Conservation (phyloP, 2,888 invertebrate species). For the Drosophila atripex region DNA sequence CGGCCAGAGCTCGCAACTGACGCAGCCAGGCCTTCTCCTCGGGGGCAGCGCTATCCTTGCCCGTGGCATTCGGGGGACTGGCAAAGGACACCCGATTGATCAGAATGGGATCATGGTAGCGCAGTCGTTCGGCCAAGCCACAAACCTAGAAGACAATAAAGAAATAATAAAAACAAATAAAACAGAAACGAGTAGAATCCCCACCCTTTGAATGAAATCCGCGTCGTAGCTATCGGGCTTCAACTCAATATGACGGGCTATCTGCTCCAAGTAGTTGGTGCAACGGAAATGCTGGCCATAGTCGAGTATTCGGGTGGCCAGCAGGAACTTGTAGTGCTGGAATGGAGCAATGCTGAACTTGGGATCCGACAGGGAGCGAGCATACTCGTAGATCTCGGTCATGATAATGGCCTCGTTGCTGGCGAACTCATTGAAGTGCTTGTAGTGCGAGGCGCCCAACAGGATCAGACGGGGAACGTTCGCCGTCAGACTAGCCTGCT, state of each 20-base stretch:
- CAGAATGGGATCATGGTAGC: slow-evolving; percentile 88
- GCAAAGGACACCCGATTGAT: slow-evolving; percentile 70
- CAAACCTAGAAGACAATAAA: slow-evolving; percentile 80
- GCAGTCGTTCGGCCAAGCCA: slow-evolving; percentile 86
- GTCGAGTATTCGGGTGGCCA: slow-evolving; percentile 91
- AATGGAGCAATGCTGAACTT: slow-evolving; percentile 90
- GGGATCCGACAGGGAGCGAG: slow-evolving; percentile 90
- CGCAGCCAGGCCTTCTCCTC: slow-evolving; percentile 83
- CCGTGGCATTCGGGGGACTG: slow-evolving; percentile 56
- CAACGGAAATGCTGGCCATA: slow-evolving; percentile 90
- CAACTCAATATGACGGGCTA: slow-evolving; percentile 87
- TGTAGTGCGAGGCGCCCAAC: slow-evolving; percentile 89
- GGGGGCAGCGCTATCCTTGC: slow-evolving; percentile 29
- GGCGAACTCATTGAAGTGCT: slow-evolving; percentile 88
- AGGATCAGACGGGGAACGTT: slow-evolving; percentile 87
- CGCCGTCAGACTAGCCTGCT: slow-evolving; percentile 75
- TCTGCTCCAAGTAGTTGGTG: slow-evolving; percentile 90
- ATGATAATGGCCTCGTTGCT: slow-evolving; percentile 94
- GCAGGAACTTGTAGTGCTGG: slow-evolving; percentile 93
- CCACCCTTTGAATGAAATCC: slow-evolving; percentile 66
- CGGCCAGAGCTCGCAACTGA: slow-evolving; percentile 77
- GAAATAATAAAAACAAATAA: neutral
- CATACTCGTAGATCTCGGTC: slow-evolving; percentile 98
- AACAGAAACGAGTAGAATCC: neutral
- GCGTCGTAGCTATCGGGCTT: slow-evolving; percentile 57